A percentile compares a stretch with the other conserved stretches of the same genome.
Conservation (phyloP, 2,797 vertebrate species). For the Coregonus sp. region DNA sequence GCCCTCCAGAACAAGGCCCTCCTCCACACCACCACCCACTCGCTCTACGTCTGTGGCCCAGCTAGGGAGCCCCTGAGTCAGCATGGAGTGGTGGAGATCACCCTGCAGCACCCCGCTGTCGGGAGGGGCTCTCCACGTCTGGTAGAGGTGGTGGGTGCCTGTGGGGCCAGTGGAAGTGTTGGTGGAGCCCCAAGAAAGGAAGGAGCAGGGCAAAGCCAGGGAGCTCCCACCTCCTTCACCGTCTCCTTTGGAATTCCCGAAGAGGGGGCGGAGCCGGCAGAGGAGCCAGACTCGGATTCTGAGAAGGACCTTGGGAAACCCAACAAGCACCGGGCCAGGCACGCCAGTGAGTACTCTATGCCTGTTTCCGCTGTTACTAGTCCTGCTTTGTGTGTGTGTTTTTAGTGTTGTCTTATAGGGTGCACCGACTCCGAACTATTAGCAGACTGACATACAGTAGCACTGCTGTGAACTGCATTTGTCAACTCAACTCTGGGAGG, state of each 20-base stretch:
- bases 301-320: slow-evolving; percentile 86
- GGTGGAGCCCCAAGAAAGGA: slow-evolving; percentile 76
- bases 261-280: slow-evolving; percentile 77
- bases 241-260: slow-evolving; percentile 87
- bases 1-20: slow-evolving; percentile 7
- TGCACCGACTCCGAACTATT: background rate
- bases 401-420: slow-evolving; percentile 15
- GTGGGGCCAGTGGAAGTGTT: slow-evolving; percentile 69
- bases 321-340: slow-evolving; percentile 90
- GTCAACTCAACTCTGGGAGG: slow-evolving; percentile 18
- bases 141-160: slow-evolving; percentile 65
- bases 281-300: slow-evolving; percentile 78
- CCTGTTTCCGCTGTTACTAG: slow-evolving; percentile 3
- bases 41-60: slow-evolving; percentile 68
- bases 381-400: background rate
- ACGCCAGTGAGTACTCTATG: slow-evolving; percentile 88
- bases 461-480: slow-evolving; percentile 40
- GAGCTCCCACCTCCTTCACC: slow-evolving; percentile 83
- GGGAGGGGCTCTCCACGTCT: slow-evolving; percentile 69
- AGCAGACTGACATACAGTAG: background rate
- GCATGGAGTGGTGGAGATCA: slow-evolving; percentile 80
- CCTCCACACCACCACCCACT: slow-evolving; percentile 45
- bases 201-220: slow-evolving; percentile 83
- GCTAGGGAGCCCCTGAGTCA: slow-evolving; percentile 75
- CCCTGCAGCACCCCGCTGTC: slow-evolving; percentile 58